Base-by-base conservation (phyloP, 2,113 vertebrate genomes). In the Daphoenositta chrysoptera region DNA sequence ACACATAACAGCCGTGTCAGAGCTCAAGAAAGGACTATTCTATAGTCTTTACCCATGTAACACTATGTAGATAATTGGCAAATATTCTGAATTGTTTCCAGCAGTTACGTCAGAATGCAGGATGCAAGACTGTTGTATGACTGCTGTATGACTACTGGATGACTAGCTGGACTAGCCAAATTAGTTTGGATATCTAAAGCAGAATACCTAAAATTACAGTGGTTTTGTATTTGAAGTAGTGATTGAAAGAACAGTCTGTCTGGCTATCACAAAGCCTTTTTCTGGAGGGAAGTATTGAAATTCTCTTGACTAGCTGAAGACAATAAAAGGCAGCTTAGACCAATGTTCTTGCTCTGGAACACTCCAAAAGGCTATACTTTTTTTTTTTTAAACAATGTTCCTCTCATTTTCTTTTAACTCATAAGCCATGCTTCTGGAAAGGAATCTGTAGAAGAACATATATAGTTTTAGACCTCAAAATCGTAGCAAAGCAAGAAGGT, bases 1-100 rank as follows among this genome's bases (percentile, higher is more conserved):
- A 83, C 42, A 27, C 26, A 19, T 37, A 85, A 40, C 58, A 77
- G 56, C 64, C 26, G 10, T 37, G 56, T 47, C 68, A 90, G 87
- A 83, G 83, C 79, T 77, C 56, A 48, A 75, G 85, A 75, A 94
- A 78, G 48, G 64, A 26, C 83, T 89, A 40, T 83, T 77, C 53
- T 83, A 35, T 81, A 93, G 10, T 51, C 90, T 87, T 83, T 83
- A 56, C 48, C 94, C 76, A 53, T 94, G 83, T 96, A 81, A 88
- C 83, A 83, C n/a, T 81, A 22, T 83, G 75, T 75, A 57, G 83
- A 94, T 76, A n/a, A 73, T 85, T 68, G 78, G 54, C 19, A 33
- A 73, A 40, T 39, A 24, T 83, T 80, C 68, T 86, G 58, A 93
- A 39, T 93, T 86, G n/a, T 83, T 95, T 90, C 82, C 90, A 97